Evolutionary conservation across 1,140 invertebrate species (phyloP).

Genomic region (Panulirus ornatus): DNA sequence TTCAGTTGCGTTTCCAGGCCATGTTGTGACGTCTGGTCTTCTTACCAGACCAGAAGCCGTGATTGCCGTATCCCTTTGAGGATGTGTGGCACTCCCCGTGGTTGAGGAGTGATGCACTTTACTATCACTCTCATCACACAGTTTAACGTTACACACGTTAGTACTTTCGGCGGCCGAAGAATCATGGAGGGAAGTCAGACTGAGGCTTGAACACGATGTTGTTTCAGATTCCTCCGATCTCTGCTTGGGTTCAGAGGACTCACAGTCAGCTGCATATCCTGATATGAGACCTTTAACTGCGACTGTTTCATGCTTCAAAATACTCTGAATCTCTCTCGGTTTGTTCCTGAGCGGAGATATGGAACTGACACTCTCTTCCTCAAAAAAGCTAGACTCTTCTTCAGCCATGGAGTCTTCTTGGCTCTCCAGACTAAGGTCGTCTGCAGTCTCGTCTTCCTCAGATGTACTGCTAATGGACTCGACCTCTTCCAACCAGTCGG

Average conservation of each 20-base stretch:
- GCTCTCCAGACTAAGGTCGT: conserved; percentile 39
- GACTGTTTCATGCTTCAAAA: not conserved
- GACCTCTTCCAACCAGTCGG: not conserved
- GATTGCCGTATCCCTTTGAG: too few relatives aligned
- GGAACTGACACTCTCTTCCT: not conserved
- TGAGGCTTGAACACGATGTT: conserved; percentile 37
- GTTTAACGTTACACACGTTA: too few relatives aligned
- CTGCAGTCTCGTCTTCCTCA: conserved; percentile 41
- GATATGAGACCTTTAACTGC: too few relatives aligned
- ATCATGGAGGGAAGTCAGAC: conserved; percentile 16
- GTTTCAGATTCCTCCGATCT: not conserved
- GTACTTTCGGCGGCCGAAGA: not conserved
- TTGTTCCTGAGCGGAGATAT: not conserved
- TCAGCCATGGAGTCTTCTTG: conserved; percentile 34
- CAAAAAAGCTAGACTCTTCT: conserved; percentile 23
- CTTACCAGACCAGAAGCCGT: too few relatives aligned
- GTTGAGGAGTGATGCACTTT: too few relatives aligned
- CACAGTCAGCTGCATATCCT: not conserved
- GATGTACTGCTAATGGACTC: conserved; percentile 10
- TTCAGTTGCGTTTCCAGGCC: too few relatives aligned
- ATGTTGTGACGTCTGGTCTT: too few relatives aligned
- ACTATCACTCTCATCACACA: too few relatives aligned
- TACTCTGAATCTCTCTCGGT: not conserved
- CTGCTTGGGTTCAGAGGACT: not conserved
- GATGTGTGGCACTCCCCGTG: too few relatives aligned